phyloP scores from a whole-genome alignment of 2,113 vertebrate species.

The Chaenocephalus aceratus region DNA sequence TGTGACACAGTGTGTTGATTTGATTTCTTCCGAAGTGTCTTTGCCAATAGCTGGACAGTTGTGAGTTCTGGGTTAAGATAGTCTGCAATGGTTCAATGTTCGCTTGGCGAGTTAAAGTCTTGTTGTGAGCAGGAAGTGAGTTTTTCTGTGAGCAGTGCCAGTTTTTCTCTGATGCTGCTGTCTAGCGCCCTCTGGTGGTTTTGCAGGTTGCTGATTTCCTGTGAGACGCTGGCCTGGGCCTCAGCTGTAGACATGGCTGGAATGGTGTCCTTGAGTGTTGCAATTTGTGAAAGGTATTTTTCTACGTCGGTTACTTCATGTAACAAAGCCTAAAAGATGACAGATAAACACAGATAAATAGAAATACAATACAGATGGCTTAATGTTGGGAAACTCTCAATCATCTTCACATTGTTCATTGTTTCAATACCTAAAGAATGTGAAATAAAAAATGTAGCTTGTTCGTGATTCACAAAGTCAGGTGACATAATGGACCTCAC shows the following conservation, averaged over 20 bases:
- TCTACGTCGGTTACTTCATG: constrained; percentile 37
- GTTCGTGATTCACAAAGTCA: neutral
- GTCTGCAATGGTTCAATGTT: neutral
- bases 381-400: neutral
- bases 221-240: constrained; percentile 37
- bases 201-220: constrained; percentile 38
- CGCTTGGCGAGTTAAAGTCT: neutral
- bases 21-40: neutral
- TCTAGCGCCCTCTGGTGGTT: constrained; percentile 60
- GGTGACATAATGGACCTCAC: constrained; percentile 26
- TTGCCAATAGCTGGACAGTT: neutral
- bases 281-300: constrained; percentile 42
- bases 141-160: neutral
- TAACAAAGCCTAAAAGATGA: constrained; percentile 35
- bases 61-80: neutral
- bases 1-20: neutral
- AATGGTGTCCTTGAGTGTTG: constrained; percentile 27
- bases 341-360: neutral
- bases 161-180: constrained; percentile 24
- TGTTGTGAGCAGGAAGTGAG: neutral
- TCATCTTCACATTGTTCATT: neutral
- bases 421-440: neutral
- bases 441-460: constrained; percentile 1
- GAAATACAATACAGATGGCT: neutral
- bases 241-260: constrained; percentile 13